A percentile compares a stretch with the other conserved stretches of the same genome.
These are phyloP conservation scores for Crotalus tigris DNA, from an alignment of 2,113 vertebrate genomes.

Conservation along the genomic window DNA sequence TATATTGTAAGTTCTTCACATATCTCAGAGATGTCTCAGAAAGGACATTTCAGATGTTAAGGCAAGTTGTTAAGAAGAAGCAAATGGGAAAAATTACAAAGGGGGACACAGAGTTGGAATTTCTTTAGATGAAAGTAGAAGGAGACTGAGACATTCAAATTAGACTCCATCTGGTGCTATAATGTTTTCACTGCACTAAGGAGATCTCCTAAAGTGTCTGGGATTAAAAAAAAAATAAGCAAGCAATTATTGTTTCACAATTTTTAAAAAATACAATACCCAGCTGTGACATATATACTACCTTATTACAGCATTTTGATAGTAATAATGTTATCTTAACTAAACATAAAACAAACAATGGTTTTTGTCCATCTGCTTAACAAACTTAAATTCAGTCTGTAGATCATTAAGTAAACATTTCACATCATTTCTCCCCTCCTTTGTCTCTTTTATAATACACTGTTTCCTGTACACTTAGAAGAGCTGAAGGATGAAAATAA, in stretches of 20 bases:
- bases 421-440: not conserved
- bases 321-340: not conserved
- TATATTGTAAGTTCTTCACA: not conserved
- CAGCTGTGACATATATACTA: not conserved
- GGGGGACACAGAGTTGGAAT: not conserved
- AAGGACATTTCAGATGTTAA: not conserved
- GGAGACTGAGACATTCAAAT: not conserved
- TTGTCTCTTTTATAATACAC: not conserved
- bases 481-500: not conserved
- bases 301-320: not conserved
- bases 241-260: not conserved
- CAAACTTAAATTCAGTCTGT: not conserved
- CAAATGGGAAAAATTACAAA: not conserved
- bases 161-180: not conserved
- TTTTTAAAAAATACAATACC: not conserved
- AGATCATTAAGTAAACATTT: not conserved
- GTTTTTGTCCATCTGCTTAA: not conserved
- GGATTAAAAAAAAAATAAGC: not conserved
- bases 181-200: not conserved
- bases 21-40: not conserved
- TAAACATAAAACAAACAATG: not conserved
- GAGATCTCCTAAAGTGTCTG: not conserved
- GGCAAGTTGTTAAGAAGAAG: not conserved
- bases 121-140: not conserved
- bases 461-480: not conserved